A percentile compares a stretch with the other conserved stretches of the same genome.
phyloP scores from a whole-genome alignment of 2,888 invertebrate genomes.

The Eupithecia subumbrata region DNA sequence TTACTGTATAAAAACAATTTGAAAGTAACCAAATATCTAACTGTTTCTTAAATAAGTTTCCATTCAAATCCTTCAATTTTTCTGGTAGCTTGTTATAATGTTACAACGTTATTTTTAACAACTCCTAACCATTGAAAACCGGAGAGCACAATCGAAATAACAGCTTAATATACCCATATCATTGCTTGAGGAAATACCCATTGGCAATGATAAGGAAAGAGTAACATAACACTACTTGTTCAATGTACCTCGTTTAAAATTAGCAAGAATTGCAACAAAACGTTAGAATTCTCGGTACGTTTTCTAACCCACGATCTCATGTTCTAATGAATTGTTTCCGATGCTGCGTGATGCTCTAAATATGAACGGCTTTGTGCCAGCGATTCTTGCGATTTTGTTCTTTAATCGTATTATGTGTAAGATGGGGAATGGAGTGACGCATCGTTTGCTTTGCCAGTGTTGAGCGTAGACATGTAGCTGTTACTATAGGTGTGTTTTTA shows the following conservation, averaged over 20 bases:
- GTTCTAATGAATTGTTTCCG: constrained; percentile 67
- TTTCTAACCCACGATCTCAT: constrained; percentile 57
- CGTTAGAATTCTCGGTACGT: constrained; percentile 26
- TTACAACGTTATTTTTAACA: neutral
- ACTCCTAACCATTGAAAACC: neutral
- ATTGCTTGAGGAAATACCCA: constrained; percentile 22
- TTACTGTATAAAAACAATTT: no score
- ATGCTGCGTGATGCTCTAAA: constrained; percentile 45
- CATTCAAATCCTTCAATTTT: no score
- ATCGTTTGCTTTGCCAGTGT: constrained; percentile 1
- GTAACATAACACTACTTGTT: constrained; percentile 3
- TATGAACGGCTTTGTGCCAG: constrained; percentile 41
- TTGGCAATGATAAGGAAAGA: constrained; percentile 23
- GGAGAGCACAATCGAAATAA: neutral
- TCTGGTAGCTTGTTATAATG: no score
- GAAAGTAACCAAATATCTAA: no score
- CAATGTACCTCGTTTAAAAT: constrained; percentile 11
- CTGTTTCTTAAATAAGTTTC: no score
- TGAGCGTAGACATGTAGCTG: neutral
- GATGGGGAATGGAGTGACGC: constrained; percentile 15
- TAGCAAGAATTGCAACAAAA: constrained; percentile 32
- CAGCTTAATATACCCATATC: neutral
- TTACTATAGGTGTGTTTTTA: neutral
- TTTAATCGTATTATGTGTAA: constrained; percentile 16
- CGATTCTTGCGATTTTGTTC: constrained; percentile 32